Evolutionary conservation across 2,797 vertebrate species (phyloP).

Genomic region (Mallotus villosus): DNA sequence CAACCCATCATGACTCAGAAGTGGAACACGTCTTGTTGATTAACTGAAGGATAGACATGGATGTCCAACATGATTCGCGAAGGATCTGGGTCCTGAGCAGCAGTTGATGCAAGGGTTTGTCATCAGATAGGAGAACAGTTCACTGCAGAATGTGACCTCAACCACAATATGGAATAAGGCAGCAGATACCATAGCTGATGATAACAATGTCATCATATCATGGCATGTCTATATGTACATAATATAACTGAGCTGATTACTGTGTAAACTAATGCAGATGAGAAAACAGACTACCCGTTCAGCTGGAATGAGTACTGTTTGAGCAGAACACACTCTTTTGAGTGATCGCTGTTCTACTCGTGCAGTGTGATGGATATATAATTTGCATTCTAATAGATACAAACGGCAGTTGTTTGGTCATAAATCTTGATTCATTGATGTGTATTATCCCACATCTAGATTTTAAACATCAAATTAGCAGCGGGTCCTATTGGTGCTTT

Average conservation of each 20-base stretch:
- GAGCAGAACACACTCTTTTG: constrained; percentile 25
- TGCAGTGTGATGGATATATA: neutral
- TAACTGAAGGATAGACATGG: neutral
- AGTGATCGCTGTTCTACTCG: constrained; percentile 22
- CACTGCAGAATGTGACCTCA: neutral
- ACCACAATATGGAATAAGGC: neutral
- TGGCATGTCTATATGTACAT: neutral
- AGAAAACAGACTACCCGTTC: neutral
- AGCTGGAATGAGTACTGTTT: constrained; percentile 27
- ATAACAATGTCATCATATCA: no score
- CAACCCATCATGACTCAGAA: neutral
- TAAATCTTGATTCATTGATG: neutral
- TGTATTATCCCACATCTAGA: constrained; percentile 9
- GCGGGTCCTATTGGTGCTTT: constrained; percentile 26
- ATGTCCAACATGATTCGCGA: neutral
- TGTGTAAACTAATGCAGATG: neutral
- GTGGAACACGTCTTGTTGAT: constrained; percentile 12
- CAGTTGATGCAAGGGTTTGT: neutral
- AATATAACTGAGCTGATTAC: neutral
- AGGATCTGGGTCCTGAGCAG: neutral
- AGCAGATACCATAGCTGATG: no score
- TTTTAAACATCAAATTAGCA: constrained; percentile 21
- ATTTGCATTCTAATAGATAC: constrained; percentile 37
- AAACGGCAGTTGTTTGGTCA: neutral
- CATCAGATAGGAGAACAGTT: neutral